phyloP scores from a whole-genome alignment of 2,797 vertebrate species.

The Crenichthys baileyi region DNA sequence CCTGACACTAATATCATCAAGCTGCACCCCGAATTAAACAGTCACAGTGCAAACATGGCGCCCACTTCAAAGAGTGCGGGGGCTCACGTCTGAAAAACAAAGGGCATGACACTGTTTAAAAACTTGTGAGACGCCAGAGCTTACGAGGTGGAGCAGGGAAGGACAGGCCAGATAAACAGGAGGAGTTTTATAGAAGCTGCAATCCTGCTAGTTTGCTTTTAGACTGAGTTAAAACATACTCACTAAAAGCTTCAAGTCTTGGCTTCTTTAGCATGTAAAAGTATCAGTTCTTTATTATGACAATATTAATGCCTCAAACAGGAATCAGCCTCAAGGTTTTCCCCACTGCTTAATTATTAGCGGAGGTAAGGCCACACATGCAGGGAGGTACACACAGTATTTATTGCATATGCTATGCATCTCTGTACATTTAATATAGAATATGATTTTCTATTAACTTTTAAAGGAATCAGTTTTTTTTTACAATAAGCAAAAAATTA shows the following conservation, averaged over 20 bases:
- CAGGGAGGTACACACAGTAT: background rate
- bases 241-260: background rate
- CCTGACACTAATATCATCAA: conserved; percentile 77
- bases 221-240: background rate
- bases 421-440: background rate
- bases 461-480: background rate
- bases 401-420: background rate
- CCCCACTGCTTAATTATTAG: background rate
- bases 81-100: conserved; percentile 64
- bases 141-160: conserved; percentile 32
- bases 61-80: conserved; percentile 65
- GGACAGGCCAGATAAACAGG: conserved; percentile 45
- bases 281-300: background rate
- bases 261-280: background rate
- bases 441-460: too few species aligned
- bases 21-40: conserved; percentile 61
- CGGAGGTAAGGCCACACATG: background rate
- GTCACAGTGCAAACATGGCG: conserved; percentile 69
- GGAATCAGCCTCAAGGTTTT: background rate
- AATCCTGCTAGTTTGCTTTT: conserved; percentile 17
- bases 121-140: conserved; percentile 42
- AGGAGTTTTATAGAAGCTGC: conserved; percentile 51
- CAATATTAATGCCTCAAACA: background rate
- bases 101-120: conserved; percentile 65
- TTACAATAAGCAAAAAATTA: background rate